These are phyloP conservation scores for Hofmannophila pseudospretella DNA, from an alignment of 2,888 invertebrate species.

Conservation along the genomic window DNA sequence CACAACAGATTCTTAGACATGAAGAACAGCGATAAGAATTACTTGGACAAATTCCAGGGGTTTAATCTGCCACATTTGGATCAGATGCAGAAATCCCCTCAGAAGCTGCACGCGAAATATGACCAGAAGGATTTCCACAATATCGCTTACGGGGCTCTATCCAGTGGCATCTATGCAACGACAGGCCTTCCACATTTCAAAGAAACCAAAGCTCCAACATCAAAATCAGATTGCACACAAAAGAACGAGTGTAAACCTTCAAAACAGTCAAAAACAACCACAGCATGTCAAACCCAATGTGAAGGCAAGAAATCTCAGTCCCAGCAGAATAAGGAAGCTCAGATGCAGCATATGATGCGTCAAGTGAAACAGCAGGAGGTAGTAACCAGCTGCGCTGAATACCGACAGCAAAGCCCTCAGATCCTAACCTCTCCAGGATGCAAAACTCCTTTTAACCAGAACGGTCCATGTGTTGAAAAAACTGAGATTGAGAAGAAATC, in stretches of 20 bases:
- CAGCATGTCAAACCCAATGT: constrained; percentile 67
- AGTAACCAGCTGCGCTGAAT: constrained; percentile 57
- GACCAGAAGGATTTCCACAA: constrained; percentile 72
- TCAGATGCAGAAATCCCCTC: constrained; percentile 79
- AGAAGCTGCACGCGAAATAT: constrained; percentile 74
- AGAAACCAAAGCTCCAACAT: constrained; percentile 55
- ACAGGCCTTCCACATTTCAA: constrained; percentile 64
- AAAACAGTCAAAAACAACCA: constrained; percentile 65
- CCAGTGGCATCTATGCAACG: constrained; percentile 59
- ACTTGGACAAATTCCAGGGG: constrained; percentile 78
- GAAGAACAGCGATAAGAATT: constrained; percentile 73
- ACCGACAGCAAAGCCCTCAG: constrained; percentile 59
- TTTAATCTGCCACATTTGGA: constrained; percentile 79
- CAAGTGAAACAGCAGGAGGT: constrained; percentile 56
- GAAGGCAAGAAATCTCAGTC: constrained; percentile 58
- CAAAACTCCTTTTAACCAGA: constrained; percentile 52
- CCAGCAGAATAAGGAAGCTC: constrained; percentile 42
- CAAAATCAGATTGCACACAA: constrained; percentile 60
- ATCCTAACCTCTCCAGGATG: constrained; percentile 56
- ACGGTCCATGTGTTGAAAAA: constrained; percentile 63
- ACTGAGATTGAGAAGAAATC: constrained; percentile 67
- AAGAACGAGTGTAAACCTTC: constrained; percentile 63
- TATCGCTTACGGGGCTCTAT: constrained; percentile 63
- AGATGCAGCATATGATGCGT: constrained; percentile 68
- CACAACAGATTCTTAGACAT: constrained; percentile 68